A percentile compares a stretch with the other conserved stretches of the same genome.
These are phyloP conservation scores for Anguilla marmorata DNA, from an alignment of 2,797 vertebrate species.

Conservation along the genomic window DNA sequence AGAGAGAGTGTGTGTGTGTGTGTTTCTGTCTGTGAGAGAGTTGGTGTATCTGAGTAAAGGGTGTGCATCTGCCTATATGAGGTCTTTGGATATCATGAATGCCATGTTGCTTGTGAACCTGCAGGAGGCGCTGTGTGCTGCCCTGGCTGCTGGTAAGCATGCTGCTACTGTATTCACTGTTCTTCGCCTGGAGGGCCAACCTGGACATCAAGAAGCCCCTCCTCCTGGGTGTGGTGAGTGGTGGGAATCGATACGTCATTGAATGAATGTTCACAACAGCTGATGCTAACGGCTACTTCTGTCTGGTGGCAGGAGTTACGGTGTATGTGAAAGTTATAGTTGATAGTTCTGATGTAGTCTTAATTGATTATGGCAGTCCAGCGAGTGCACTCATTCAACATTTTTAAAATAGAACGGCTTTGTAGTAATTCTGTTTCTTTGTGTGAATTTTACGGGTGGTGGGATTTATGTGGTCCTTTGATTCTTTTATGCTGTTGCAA, in stretches of 20 bases:
- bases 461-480: neutral
- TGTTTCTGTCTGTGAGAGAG: no score
- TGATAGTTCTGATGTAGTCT: neutral
- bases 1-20: conserved; percentile 23
- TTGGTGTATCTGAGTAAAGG: conserved; percentile 1
- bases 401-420: neutral
- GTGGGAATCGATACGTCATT: conserved; percentile 40
- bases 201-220: conserved; percentile 90
- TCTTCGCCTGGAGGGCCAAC: conserved; percentile 98
- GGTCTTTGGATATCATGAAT: conserved; percentile 6
- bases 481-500: neutral
- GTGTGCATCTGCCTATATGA: neutral
- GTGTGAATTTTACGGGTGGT: neutral
- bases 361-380: neutral
- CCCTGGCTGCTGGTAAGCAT: conserved; percentile 81
- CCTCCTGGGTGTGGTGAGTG: conserved; percentile 88
- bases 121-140: conserved; percentile 72
- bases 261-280: neutral
- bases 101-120: neutral
- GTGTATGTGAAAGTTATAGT: neutral
- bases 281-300: neutral
- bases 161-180: conserved; percentile 87
- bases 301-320: no score
- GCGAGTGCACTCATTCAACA: neutral
- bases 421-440: neutral